Evolutionary conservation across 1,140 invertebrate species (phyloP).

Genomic region (Aphelinus certus): DNA sequence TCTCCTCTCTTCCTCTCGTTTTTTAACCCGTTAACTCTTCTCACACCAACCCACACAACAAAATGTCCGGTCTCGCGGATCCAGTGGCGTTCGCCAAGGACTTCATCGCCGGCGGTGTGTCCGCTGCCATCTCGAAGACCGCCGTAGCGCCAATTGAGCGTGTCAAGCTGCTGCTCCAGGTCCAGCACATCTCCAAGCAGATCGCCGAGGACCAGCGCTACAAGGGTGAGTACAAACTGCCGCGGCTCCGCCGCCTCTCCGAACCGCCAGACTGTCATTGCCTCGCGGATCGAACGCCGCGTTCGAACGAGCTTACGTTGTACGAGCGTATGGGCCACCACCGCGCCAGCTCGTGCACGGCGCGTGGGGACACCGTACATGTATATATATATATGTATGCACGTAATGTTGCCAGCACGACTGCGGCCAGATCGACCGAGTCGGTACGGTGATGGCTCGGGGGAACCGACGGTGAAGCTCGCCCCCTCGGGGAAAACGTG

Average conservation of each 20-base stretch:
- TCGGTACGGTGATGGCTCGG: too few relatives aligned
- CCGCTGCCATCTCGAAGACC: slow-evolving; percentile 89
- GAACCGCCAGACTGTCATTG: too few relatives aligned
- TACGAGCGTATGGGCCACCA: neutral
- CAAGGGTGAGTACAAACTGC: slow-evolving; percentile 73
- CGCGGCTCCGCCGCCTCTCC: too few relatives aligned
- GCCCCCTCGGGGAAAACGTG: too few relatives aligned
- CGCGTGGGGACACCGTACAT: too few relatives aligned
- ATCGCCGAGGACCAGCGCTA: slow-evolving; percentile 82
- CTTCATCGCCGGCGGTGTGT: slow-evolving; percentile 86
- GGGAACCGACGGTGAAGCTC: too few relatives aligned
- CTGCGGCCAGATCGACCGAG: too few relatives aligned
- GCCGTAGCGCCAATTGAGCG: slow-evolving; percentile 89
- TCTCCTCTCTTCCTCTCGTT: slow-evolving; percentile 57
- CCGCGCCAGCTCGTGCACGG: too few relatives aligned
- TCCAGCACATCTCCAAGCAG: slow-evolving; percentile 87
- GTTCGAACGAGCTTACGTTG: neutral
- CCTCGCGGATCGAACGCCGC: too few relatives aligned
- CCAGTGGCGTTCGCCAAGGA: slow-evolving; percentile 81
- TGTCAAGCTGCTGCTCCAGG: slow-evolving; percentile 90
- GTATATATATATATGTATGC: too few relatives aligned
- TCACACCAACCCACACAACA: slow-evolving; percentile 45
- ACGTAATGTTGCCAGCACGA: too few relatives aligned
- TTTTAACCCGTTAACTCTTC: slow-evolving; percentile 50
- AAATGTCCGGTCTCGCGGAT: slow-evolving; percentile 68